phyloP scores from a whole-genome alignment of 2,113 vertebrate genomes.

The Ellobius talpinus region DNA sequence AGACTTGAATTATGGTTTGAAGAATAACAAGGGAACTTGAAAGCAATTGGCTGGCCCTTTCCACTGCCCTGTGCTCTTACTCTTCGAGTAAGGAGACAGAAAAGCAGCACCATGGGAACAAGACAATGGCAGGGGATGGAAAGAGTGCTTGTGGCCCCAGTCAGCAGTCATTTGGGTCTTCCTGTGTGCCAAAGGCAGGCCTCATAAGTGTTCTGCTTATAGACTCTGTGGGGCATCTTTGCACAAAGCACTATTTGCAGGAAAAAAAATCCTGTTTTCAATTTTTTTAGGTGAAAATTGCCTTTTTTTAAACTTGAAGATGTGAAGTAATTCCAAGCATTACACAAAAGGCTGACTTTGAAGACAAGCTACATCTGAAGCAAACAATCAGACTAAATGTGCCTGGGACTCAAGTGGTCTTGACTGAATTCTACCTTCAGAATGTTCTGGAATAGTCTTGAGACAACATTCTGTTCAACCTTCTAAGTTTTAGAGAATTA shows the following conservation, averaged over 20 bases:
- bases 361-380: neutral
- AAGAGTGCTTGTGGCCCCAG: rapidly evolving
- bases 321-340: neutral
- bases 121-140: rapidly evolving
- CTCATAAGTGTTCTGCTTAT: neutral
- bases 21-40: neutral
- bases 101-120: rapidly evolving
- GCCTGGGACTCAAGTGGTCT: neutral
- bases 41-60: neutral
- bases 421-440: neutral
- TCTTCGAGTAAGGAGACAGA: neutral
- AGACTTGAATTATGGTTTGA: neutral
- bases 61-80: neutral
- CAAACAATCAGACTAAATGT: neutral
- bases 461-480: neutral
- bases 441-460: neutral
- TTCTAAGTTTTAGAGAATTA: neutral
- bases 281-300: conserved; percentile 14
- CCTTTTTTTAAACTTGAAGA: neutral
- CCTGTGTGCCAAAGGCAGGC: neutral
- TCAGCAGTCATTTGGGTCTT: neutral
- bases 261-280: neutral
- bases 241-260: neutral
- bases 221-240: neutral
- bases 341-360: neutral